These are phyloP conservation scores for Mimumesa dahlbomi DNA, from an alignment of 2,888 invertebrate genomes.

Conservation along the genomic window DNA sequence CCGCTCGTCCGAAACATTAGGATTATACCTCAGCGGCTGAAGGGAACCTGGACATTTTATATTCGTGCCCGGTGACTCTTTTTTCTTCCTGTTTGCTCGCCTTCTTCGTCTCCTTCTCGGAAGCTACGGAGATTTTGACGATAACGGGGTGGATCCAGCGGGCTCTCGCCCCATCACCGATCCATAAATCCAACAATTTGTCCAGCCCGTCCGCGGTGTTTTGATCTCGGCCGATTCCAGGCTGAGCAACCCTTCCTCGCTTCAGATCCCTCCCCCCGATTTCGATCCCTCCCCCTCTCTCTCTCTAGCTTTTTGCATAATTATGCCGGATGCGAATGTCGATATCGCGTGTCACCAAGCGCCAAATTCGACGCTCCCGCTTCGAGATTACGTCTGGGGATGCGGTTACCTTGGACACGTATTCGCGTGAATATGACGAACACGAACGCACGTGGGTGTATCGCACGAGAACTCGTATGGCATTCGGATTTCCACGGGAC, in stretches of 20 bases:
- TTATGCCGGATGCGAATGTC: conserved; percentile 67
- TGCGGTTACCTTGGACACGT: background rate
- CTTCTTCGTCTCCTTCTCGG: conserved; percentile 65
- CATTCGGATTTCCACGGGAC: background rate
- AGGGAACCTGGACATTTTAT: conserved; percentile 35
- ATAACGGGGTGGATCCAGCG: conserved; percentile 70
- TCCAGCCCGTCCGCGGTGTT: conserved; percentile 75
- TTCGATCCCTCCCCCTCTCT: background rate
- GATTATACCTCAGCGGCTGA: conserved; percentile 31
- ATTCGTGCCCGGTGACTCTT: conserved; percentile 40
- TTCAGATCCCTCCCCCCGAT: conserved; percentile 30
- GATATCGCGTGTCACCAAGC: conserved; percentile 46
- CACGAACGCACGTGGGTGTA: too few species aligned
- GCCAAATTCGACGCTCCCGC: conserved; percentile 30
- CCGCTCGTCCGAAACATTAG: conserved; percentile 15
- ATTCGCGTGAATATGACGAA: too few species aligned
- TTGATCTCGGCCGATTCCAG: conserved; percentile 76
- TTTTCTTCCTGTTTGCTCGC: conserved; percentile 41
- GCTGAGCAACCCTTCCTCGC: conserved; percentile 54
- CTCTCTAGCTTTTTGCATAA: conserved; percentile 68
- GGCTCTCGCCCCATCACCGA: conserved; percentile 73
- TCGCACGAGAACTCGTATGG: background rate
- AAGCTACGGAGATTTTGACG: conserved; percentile 76
- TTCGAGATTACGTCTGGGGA: conserved; percentile 6
- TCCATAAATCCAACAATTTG: conserved; percentile 79